Conservation (phyloP, 1,140 invertebrate genomes). For the Drosophila setifemur region DNA sequence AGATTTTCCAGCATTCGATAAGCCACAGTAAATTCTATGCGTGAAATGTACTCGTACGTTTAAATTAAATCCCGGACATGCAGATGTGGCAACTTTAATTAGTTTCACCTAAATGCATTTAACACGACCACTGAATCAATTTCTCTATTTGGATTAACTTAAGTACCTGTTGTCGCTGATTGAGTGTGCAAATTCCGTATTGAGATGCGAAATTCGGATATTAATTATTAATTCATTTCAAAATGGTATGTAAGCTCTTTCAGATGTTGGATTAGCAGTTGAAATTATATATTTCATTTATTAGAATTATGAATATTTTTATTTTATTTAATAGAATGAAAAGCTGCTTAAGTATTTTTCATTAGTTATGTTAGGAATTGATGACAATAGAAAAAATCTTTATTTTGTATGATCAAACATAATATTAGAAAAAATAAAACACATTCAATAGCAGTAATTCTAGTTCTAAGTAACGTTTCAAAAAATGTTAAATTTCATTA, state of each 20-base stretch:
- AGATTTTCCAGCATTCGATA: conserved; percentile 3
- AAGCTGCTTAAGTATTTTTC: too few relatives aligned
- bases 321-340: too few relatives aligned
- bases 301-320: too few relatives aligned
- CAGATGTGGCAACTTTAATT: conserved; percentile 42
- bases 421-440: too few relatives aligned
- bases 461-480: too few relatives aligned
- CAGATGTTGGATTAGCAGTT: too few relatives aligned
- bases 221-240: not conserved
- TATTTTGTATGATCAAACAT: too few relatives aligned
- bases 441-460: too few relatives aligned
- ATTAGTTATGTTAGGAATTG: too few relatives aligned
- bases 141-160: conserved; percentile 53
- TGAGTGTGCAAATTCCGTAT: not conserved
- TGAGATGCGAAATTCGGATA: not conserved
- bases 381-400: too few relatives aligned
- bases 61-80: conserved; percentile 10
- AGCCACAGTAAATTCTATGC: not conserved
- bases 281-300: too few relatives aligned
- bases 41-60: not conserved
- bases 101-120: conserved; percentile 56
- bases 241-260: not conserved
- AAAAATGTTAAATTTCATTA: too few relatives aligned
- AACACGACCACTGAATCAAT: conserved; percentile 56
- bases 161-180: not conserved